Evolutionary conservation across 1,140 invertebrate genomes (phyloP).

Genomic region (Rhopalosiphum maidis): DNA sequence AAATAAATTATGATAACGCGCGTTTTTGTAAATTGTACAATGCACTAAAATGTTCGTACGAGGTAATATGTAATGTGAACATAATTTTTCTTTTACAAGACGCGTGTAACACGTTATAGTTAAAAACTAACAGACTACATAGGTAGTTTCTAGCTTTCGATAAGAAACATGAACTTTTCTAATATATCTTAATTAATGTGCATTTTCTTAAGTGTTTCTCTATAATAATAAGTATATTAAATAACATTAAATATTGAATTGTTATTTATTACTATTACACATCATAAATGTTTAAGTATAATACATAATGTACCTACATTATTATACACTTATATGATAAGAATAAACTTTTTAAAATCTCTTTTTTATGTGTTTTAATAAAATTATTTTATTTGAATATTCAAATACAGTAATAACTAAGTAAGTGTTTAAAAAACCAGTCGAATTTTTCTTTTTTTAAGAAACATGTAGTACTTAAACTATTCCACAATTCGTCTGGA

Average conservation of each 20-base stretch:
- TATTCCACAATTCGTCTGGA: neutral
- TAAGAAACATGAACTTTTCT: neutral
- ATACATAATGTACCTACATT: too few relatives aligned
- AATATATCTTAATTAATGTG: neutral
- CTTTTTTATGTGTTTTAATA: neutral
- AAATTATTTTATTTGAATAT: neutral
- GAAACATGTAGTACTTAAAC: neutral
- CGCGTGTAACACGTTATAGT: neutral
- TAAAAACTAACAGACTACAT: neutral
- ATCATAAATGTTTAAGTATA: neutral
- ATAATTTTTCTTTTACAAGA: slow-evolving; percentile 1
- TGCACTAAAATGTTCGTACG: neutral
- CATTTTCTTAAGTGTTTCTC: neutral
- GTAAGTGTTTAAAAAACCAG: neutral
- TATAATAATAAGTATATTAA: neutral
- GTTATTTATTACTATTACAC: neutral
- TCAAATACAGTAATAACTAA: neutral
- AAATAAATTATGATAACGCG: neutral
- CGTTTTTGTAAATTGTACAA: neutral
- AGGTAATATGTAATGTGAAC: neutral
- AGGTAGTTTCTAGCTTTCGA: neutral
- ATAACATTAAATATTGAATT: neutral
- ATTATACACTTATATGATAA: neutral
- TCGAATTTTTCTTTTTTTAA: too few relatives aligned
- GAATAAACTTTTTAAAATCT: neutral